Evolutionary conservation across 2,888 invertebrate genomes (phyloP), one percentile per base, ranked within the genome.

Genomic region (Amorpha juglandis): DNA sequence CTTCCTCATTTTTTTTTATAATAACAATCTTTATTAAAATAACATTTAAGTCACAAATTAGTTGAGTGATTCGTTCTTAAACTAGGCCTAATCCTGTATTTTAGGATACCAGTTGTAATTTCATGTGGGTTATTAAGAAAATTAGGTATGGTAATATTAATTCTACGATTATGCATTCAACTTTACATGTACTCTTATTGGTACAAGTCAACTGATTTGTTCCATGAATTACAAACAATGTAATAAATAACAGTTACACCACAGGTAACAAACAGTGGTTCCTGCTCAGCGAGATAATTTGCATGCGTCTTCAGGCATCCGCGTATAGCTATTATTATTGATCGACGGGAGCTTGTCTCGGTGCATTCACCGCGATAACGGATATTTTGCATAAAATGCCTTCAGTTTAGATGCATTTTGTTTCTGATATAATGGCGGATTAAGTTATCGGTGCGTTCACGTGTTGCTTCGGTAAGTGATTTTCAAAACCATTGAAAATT

Each of bases 221-320:
- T 55, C 55, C 19, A 33, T 33, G 64, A 53, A 64, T 55, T 65
- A 79, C 79, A 78, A 81, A 76, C 72, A 74, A 68, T 69, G 71
- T 75, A 71, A 77, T 81, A 84, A 82, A 77, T 75, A 77, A 81
- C 82, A 78, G 82, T 81, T 81, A 79, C 75, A 74, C 69, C 75
- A 76, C 77, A 70, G 72, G 78, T 82, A 82, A 80, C 80, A 79
- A 80, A 80, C 77, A 77, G 70, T 72, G 77, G 62, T 63, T 63
- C 63, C 58, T 63, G 63, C n/a, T 55, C 42, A 68, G 73, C 71
- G 70, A 72, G 70, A 67, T 74, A 72, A 74, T 75, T 74, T 75
- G 72, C 73, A 68, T 73, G 71, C 75, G 75, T 71, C 78, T 79
- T 63, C 72, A 71, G 78, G 80, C 79, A 71, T 77, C 75, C 69